Evolutionary conservation across 2,888 invertebrate genomes (phyloP).

Genomic region (Aspidiotus destructor): DNA sequence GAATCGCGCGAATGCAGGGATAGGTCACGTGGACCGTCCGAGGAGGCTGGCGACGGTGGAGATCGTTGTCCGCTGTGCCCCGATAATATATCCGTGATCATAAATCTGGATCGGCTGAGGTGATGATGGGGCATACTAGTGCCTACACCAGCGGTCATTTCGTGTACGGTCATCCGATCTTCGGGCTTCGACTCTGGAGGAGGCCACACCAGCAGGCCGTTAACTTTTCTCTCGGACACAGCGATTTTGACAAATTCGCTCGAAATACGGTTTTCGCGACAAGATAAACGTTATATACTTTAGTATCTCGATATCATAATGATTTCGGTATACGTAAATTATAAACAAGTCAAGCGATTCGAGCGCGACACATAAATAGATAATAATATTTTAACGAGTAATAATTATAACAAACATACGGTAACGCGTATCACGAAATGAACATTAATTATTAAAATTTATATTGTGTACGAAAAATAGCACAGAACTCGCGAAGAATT

Average conservation of each 20-base stretch:
- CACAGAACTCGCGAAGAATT: not conserved
- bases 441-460: not conserved
- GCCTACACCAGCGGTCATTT: slow-evolving; percentile 44
- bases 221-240: slow-evolving; percentile 32
- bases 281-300: not conserved
- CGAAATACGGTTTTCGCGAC: not conserved
- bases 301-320: too few species aligned
- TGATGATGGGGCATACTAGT: slow-evolving; percentile 48
- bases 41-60: slow-evolving; percentile 46
- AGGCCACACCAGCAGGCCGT: slow-evolving; percentile 31
- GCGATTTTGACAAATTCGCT: slow-evolving; percentile 29
- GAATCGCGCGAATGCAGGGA: slow-evolving; percentile 45
- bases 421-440: not conserved
- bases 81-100: slow-evolving; percentile 80
- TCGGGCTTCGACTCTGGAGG: slow-evolving; percentile 30
- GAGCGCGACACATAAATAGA: too few species aligned
- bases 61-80: slow-evolving; percentile 42
- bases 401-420: too few species aligned
- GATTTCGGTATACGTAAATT: too few species aligned
- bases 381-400: too few species aligned
- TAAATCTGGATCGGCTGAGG: slow-evolving; percentile 62
- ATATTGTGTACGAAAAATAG: not conserved
- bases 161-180: slow-evolving; percentile 38
- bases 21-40: slow-evolving; percentile 49
- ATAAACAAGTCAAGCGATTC: too few species aligned